phyloP scores from a whole-genome alignment of 2,797 vertebrate species.

The Todus mexicanus region DNA sequence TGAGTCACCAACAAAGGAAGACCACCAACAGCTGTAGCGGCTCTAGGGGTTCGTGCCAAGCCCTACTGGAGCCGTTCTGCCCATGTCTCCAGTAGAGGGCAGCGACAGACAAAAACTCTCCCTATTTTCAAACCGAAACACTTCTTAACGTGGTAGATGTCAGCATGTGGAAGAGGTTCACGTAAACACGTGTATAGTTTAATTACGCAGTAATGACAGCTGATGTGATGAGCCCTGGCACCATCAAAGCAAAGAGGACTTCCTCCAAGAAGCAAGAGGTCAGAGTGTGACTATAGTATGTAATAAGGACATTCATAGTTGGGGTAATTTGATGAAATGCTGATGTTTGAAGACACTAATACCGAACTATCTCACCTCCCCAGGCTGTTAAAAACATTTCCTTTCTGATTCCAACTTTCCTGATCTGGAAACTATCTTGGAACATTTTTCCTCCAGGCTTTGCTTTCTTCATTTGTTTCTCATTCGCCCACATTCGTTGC shows the following conservation, averaged over 20 bases:
- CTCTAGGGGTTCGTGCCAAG: accelerated
- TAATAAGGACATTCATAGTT: background rate
- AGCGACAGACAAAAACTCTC: conserved; percentile 32
- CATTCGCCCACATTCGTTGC: background rate
- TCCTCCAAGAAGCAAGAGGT: background rate
- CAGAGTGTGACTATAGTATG: background rate
- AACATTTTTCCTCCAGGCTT: background rate
- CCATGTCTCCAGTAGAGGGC: conserved; percentile 55
- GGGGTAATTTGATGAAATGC: background rate
- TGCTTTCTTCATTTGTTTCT: background rate
- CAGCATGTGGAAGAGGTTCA: background rate
- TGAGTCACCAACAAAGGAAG: background rate
- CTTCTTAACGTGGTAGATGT: no score
- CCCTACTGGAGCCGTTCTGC: background rate
- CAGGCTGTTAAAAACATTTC: background rate
- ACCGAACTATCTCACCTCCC: background rate
- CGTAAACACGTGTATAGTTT: background rate
- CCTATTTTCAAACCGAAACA: background rate
- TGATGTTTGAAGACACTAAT: background rate
- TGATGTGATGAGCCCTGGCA: background rate
- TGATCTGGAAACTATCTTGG: background rate
- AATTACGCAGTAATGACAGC: background rate
- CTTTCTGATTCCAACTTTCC: background rate
- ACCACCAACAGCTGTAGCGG: accelerated
- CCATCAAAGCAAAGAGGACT: background rate